A percentile compares a stretch with the other conserved stretches of the same genome.
Evolutionary conservation across 2,113 vertebrate genomes (phyloP).

Genomic region (Dasyurus viverrinus): DNA sequence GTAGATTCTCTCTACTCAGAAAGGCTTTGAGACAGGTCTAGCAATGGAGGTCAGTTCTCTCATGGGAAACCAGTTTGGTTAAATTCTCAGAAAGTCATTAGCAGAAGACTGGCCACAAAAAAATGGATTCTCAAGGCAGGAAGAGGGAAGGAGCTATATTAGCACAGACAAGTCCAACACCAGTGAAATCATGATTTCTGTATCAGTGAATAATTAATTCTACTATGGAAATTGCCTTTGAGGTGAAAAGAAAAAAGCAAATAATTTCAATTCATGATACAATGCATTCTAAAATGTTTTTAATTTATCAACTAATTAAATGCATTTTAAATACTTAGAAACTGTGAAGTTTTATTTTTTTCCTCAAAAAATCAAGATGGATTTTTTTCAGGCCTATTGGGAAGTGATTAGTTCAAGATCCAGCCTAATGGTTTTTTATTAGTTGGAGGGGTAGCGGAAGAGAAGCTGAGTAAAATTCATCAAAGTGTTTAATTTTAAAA

Average conservation of each 20-base stretch:
- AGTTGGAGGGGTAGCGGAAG: not conserved
- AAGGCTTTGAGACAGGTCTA: not conserved
- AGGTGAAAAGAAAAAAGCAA: slow-evolving; percentile 60
- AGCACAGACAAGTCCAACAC: not conserved
- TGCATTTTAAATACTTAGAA: slow-evolving; percentile 39
- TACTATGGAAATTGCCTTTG: slow-evolving; percentile 59
- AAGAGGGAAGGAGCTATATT: not conserved
- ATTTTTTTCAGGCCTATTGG: not conserved
- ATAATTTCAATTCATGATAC: slow-evolving; percentile 46
- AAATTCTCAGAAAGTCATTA: not conserved
- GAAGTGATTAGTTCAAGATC: slow-evolving; percentile 6
- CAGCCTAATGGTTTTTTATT: not conserved
- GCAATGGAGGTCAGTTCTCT: not conserved
- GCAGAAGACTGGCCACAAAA: not conserved
- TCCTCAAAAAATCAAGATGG: slow-evolving; percentile 7
- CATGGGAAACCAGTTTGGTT: not conserved
- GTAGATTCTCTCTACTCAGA: not conserved
- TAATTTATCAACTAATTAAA: slow-evolving; percentile 25
- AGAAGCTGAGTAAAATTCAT: not conserved
- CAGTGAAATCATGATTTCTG: not conserved
- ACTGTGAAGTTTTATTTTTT: slow-evolving; percentile 38
- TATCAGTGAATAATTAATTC: not conserved
- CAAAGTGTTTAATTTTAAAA: not conserved
- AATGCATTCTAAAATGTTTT: slow-evolving; percentile 52
- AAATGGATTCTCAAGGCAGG: not conserved